A percentile compares a stretch with the other conserved stretches of the same genome.
Conservation (phyloP, 1,140 invertebrate species). For the Leptinotarsa texana region DNA sequence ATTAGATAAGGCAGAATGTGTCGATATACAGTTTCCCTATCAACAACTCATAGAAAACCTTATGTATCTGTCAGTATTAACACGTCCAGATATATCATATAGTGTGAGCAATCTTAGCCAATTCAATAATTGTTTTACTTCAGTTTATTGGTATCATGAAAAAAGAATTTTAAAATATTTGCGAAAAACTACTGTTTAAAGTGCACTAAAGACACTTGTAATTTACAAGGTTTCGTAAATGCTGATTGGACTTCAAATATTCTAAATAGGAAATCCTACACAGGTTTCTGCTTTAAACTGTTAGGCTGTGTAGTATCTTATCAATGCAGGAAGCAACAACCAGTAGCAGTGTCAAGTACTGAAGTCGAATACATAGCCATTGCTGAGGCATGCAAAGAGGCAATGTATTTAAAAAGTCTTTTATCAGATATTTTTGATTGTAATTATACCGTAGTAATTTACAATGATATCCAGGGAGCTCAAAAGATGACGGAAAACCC, state of each 20-base stretch:
- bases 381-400: background rate
- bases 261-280: background rate
- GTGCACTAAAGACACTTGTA: background rate
- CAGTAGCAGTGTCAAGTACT: background rate
- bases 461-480: background rate
- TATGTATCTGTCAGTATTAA: conserved; percentile 42
- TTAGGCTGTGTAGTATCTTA: background rate
- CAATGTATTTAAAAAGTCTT: background rate
- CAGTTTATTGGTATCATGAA: conserved; percentile 54
- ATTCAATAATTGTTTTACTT: conserved; percentile 50
- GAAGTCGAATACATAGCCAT: background rate
- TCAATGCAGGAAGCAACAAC: background rate
- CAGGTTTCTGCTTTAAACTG: background rate
- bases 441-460: background rate
- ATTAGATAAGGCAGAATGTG: too few species aligned
- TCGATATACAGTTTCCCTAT: too few species aligned
- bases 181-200: conserved; percentile 26
- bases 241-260: background rate
- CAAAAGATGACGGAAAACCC: background rate
- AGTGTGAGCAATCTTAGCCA: conserved; percentile 48
- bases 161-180: conserved; percentile 56
- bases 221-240: background rate
- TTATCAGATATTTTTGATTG: background rate
- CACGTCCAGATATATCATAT: conserved; percentile 56
- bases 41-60: too few species aligned